These are phyloP conservation scores for Tortricodes alternella DNA, from an alignment of 2,888 invertebrate species.

Conservation along the genomic window DNA sequence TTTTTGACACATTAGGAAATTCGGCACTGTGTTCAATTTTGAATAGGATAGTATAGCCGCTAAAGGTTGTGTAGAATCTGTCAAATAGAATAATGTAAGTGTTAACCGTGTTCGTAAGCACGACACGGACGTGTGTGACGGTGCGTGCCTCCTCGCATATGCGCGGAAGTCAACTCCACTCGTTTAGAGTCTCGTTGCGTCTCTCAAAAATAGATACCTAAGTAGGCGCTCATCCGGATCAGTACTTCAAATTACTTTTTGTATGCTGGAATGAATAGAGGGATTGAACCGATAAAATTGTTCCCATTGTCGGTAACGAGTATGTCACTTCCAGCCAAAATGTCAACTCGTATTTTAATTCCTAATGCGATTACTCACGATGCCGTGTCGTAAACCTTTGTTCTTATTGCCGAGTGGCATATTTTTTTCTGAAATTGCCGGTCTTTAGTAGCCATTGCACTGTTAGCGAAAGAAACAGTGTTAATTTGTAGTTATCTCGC, in stretches of 20 bases:
- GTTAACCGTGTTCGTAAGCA: conserved; percentile 54
- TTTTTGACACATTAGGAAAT: too few relatives aligned
- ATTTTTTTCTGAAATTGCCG: neutral
- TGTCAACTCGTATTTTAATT: conserved; percentile 53
- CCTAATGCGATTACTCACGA: conserved; percentile 30
- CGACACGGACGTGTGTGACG: conserved; percentile 58
- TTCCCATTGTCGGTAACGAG: conserved; percentile 69
- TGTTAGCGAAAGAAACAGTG: conserved; percentile 8
- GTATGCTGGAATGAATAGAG: conserved; percentile 71
- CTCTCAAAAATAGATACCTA: conserved; percentile 49
- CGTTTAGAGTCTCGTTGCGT: conserved; percentile 57
- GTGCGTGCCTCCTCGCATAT: conserved; percentile 68
- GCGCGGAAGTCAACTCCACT: conserved; percentile 73
- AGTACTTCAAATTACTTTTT: conserved; percentile 78
- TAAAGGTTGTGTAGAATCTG: conserved; percentile 12
- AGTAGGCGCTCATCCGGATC: conserved; percentile 68
- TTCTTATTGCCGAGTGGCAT: conserved; percentile 10
- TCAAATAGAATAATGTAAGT: conserved; percentile 48
- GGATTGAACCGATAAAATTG: conserved; percentile 75
- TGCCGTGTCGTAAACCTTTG: neutral
- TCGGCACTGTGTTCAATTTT: conserved; percentile 1
- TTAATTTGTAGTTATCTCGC: conserved; percentile 27
- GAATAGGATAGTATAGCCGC: conserved; percentile 15
- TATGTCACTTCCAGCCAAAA: conserved; percentile 73
- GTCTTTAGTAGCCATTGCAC: conserved; percentile 2